Evolutionary conservation across 2,888 invertebrate species (phyloP).

Genomic region (Sialis lutaria): DNA sequence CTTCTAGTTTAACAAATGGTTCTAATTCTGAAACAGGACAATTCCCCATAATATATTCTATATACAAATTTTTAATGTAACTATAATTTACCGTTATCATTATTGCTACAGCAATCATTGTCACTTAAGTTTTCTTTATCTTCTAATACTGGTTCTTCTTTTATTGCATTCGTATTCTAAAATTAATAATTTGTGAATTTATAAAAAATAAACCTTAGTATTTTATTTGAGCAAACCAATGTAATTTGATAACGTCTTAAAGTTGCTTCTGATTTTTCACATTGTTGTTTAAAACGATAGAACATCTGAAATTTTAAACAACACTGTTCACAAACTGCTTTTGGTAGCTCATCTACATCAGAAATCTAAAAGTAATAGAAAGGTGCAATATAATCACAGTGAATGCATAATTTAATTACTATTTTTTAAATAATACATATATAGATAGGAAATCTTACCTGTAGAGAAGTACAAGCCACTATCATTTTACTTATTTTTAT

Average conservation of each 20-base stretch:
- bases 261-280: background rate
- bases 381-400: no score
- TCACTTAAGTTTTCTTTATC: no score
- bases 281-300: constrained; percentile 1
- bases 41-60: no score
- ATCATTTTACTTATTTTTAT: background rate
- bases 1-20: no score
- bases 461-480: constrained; percentile 1
- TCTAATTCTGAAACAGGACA: no score
- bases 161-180: no score
- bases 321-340: constrained; percentile 2
- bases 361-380: constrained; percentile 1
- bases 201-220: background rate
- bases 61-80: no score
- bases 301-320: background rate
- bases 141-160: no score
- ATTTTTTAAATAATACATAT: background rate
- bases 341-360: background rate
- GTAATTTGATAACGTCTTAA: background rate
- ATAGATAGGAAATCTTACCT: background rate
- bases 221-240: background rate
- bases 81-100: no score
- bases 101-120: no score
- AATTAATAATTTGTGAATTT: no score
- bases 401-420: background rate